phyloP scores from a whole-genome alignment of 2,797 vertebrate genomes.

The Tangara arthus region DNA sequence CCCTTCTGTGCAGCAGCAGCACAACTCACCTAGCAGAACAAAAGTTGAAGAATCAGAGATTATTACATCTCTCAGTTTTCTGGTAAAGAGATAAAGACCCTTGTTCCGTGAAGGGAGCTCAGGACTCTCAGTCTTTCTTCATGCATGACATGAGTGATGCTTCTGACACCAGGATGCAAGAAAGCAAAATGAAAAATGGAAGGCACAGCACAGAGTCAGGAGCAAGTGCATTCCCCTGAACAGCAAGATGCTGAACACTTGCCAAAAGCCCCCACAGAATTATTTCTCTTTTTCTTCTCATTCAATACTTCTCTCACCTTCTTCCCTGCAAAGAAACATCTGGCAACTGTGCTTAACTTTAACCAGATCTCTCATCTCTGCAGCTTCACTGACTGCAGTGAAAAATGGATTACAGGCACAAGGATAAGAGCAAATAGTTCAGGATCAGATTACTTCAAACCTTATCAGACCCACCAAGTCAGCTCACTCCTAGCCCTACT shows the following conservation, averaged over 20 bases:
- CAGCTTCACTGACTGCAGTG: neutral
- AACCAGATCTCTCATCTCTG: neutral
- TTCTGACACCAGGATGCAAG: neutral
- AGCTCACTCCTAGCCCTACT: neutral
- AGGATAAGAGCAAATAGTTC: neutral
- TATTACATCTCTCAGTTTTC: neutral
- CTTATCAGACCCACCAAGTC: neutral
- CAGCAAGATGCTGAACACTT: neutral
- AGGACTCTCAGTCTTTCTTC: neutral
- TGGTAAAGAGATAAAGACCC: neutral
- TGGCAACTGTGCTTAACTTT: neutral
- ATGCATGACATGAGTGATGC: neutral
- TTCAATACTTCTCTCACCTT: neutral
- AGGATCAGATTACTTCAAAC: conserved; percentile 13
- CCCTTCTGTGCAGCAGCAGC: neutral
- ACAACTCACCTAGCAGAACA: neutral
- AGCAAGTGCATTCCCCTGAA: neutral
- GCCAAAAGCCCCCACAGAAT: neutral
- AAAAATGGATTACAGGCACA: neutral
- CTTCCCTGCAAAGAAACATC: neutral
- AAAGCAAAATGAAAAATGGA: conserved; percentile 39
- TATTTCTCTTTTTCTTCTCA: neutral
- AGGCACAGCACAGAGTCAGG: neutral
- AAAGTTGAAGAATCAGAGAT: conserved; percentile 3
- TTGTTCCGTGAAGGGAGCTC: neutral